Base-by-base conservation (phyloP, 2,797 vertebrate genomes). In the Siniperca obscura region DNA sequence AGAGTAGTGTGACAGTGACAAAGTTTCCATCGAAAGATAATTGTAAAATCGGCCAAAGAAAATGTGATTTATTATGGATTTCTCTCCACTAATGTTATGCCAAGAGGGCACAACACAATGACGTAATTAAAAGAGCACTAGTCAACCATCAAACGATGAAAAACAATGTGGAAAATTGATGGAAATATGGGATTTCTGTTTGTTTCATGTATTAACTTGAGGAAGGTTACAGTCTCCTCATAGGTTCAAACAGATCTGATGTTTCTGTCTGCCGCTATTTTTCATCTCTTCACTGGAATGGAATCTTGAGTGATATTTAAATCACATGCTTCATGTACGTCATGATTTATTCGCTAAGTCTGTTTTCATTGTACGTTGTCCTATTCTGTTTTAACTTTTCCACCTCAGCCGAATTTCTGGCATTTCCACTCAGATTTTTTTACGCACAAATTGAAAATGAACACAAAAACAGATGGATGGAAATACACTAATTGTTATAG, bases 401-500 rank as follows among this genome's bases (percentile, higher is more conserved):
- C 46, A 68, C 27, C 11, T 64, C 38, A 42, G 61, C 11, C 4
- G 4, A 10, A 60, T 72, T 36, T 48, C 17, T 19, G 7, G 19
- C 3, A 0, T 22, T 57, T 14, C 5, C 16, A 40, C 36, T 55
- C 5, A 55, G 30, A 30, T 30, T 30, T 30, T 30, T 30, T 30
- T 30, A 30, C 0, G 30, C 8, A 36, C 21, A 30, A 27, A 30
- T 30, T n/a, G 27, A 48, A 73, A 73, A 60, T 38, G 16, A 44
- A 34, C 30, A n/a, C 38, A 9, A 22, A 46, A 14, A 34, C 11
- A 30, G 25, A 7, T 34, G 36, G 46, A 21, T 27, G 68, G 68
- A 40, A 40, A 70, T 56, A 22, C 21, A 21, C 0, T 69, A n/a
- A 70, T 73, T 71, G 74, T 73, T 78, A 36, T 60, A 61, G 82